Conservation (phyloP, 2,797 vertebrate genomes). For the Calcarius lapponicus region DNA sequence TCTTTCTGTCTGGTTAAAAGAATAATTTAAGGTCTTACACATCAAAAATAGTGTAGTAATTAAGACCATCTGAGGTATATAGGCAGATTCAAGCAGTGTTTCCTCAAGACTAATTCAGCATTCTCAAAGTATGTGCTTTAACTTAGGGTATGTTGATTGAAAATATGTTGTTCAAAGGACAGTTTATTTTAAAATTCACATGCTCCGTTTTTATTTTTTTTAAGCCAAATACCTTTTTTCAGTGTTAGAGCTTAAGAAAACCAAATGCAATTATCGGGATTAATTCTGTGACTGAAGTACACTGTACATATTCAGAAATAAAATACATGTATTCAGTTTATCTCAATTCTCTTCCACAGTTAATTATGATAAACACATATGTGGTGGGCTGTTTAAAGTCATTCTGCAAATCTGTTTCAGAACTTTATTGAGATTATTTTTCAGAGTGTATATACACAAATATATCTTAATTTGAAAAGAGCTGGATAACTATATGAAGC, state of each 20-base stretch:
- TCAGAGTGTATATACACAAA: background rate
- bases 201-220: background rate
- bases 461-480: background rate
- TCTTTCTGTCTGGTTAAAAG: background rate
- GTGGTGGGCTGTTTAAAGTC: background rate
- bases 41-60: background rate
- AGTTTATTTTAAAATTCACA: background rate
- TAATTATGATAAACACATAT: background rate
- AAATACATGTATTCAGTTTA: background rate
- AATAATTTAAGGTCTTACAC: background rate
- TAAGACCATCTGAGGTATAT: slow-evolving; percentile 2
- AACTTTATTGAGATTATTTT: background rate
- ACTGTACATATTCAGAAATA: background rate
- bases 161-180: background rate
- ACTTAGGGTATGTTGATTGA: background rate
- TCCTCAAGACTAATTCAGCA: background rate
- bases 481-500: background rate
- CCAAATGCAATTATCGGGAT: background rate
- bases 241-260: background rate
- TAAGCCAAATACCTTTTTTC: background rate
- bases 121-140: background rate
- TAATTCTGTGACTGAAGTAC: background rate
- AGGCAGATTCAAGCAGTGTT: background rate
- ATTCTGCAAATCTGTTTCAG: background rate
- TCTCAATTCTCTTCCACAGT: background rate